These are phyloP conservation scores for Anabas testudineus DNA, from an alignment of 2,797 vertebrate species.

Conservation along the genomic window DNA sequence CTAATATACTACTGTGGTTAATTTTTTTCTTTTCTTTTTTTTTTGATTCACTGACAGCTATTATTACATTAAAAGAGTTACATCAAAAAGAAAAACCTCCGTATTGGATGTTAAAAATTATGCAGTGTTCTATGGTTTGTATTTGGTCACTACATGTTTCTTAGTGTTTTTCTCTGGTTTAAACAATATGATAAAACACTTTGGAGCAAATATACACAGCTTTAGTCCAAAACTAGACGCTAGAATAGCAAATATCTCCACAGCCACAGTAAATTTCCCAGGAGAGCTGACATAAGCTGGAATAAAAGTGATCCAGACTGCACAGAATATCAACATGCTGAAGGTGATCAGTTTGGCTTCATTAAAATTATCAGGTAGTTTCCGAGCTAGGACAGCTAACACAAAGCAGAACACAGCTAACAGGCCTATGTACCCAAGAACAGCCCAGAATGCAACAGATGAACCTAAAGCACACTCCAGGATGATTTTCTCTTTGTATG, in stretches of 20 bases:
- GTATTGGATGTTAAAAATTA: too few relatives aligned
- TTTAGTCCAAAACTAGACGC: neutral
- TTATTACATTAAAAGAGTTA: too few relatives aligned
- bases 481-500: too few relatives aligned
- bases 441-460: neutral
- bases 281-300: slow-evolving; percentile 70
- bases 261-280: neutral
- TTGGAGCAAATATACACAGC: neutral
- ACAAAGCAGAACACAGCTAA: neutral
- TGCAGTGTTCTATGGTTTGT: too few relatives aligned
- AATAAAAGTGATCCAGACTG: slow-evolving; percentile 70
- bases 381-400: neutral
- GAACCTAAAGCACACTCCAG: neutral
- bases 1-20: too few relatives aligned
- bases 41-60: too few relatives aligned
- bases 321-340: slow-evolving; percentile 75
- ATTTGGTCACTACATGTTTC: too few relatives aligned
- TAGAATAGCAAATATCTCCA: neutral
- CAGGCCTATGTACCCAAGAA: neutral
- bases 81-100: too few relatives aligned
- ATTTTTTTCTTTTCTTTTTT: too few relatives aligned
- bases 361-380: slow-evolving; percentile 14
- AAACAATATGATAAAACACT: neutral
- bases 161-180: slow-evolving; percentile 63
- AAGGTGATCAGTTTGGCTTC: slow-evolving; percentile 75